Percentiles rank a stretch among this genome's conserved stretches.
Evolutionary conservation across 1,140 invertebrate species (phyloP).

Genomic region (Venustaconcha ellipsiformis): DNA sequence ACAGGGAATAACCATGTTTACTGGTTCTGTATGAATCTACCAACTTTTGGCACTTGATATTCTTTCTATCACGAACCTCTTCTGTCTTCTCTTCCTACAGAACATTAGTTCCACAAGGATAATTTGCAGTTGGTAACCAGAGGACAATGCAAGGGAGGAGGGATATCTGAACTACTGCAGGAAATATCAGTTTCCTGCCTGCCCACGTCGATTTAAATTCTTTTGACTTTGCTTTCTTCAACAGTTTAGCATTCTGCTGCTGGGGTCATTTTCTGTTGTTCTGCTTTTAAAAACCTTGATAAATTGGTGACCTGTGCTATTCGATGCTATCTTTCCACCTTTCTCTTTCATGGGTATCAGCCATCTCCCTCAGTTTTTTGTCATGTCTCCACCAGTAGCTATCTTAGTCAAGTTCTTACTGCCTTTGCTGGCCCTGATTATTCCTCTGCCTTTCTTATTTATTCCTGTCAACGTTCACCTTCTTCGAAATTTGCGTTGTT

Average conservation of each 20-base stretch:
- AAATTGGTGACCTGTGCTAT: not conserved
- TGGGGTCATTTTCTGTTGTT: not conserved
- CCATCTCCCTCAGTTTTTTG: constrained; percentile 9
- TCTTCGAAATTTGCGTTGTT: no score
- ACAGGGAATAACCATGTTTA: constrained; percentile 13
- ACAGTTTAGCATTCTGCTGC: not conserved
- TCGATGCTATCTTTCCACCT: not conserved
- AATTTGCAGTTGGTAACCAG: not conserved
- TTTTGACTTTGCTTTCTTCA: constrained; percentile 1
- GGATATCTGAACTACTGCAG: constrained; percentile 8
- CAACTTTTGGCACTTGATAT: constrained; percentile 8
- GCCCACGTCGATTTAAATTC: constrained; percentile 10
- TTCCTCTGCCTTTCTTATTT: no score
- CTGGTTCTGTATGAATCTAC: constrained; percentile 3
- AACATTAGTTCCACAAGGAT: constrained; percentile 15
- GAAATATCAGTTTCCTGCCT: constrained; percentile 20
- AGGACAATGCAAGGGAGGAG: constrained; percentile 5
- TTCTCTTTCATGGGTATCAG: constrained; percentile 1
- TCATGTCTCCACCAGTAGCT: constrained; percentile 21
- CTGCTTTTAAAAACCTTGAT: constrained; percentile 10
- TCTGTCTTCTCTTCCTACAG: constrained; percentile 7
- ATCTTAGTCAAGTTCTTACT: not conserved
- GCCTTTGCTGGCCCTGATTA: no score
- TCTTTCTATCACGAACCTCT: not conserved
- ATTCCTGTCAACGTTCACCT: no score